Evolutionary conservation across 2,797 vertebrate genomes (phyloP).

Genomic region (Prunella strophiata): DNA sequence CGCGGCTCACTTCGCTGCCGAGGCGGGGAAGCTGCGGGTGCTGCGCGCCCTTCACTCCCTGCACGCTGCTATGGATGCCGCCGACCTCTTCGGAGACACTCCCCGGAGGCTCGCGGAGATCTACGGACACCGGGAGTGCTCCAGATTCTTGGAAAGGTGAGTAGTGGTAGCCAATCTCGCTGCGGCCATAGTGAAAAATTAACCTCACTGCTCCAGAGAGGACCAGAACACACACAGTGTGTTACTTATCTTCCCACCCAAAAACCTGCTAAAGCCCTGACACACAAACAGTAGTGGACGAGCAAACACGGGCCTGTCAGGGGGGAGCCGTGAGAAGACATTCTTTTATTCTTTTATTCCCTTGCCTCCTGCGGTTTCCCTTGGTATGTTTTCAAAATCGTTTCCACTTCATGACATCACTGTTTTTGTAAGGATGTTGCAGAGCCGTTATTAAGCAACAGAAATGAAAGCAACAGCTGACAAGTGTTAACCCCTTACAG

Average conservation of each 20-base stretch:
- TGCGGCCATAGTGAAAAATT: not conserved
- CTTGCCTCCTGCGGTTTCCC: not conserved
- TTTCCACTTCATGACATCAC: not conserved
- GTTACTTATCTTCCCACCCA: not conserved
- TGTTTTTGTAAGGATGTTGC: not conserved
- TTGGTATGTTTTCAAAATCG: not conserved
- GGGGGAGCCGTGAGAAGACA: not conserved
- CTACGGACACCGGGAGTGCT: constrained; percentile 88
- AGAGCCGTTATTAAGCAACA: not conserved
- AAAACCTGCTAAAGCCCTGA: not conserved
- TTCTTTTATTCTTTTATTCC: not conserved
- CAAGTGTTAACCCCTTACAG: not conserved
- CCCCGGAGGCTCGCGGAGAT: constrained; percentile 86
- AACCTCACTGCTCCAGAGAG: not conserved
- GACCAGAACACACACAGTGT: not conserved
- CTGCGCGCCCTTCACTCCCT: constrained; percentile 84
- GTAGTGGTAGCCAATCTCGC: not conserved
- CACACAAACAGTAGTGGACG: not conserved
- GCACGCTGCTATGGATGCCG: constrained; percentile 82
- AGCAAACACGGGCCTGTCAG: not conserved
- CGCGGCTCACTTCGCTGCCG: constrained; percentile 88
- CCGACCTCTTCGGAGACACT: constrained; percentile 87
- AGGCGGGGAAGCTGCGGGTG: constrained; percentile 81
- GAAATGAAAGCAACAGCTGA: not conserved
- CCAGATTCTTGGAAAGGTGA: constrained; percentile 85